phyloP scores from a whole-genome alignment of 2,113 vertebrate genomes.

The Zeus faber region DNA sequence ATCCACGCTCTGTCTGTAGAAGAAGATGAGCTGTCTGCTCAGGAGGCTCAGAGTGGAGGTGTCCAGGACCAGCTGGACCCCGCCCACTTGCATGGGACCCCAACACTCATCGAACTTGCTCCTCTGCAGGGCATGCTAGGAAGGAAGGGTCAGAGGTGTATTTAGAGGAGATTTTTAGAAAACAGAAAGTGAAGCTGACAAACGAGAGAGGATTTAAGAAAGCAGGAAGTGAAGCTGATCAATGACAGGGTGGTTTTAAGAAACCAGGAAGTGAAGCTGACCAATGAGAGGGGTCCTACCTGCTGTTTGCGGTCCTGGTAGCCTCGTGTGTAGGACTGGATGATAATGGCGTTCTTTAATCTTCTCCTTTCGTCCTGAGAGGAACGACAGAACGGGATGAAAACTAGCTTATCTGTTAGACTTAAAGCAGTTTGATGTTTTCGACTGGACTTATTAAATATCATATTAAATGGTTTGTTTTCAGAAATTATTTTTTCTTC shows the following conservation, averaged over 20 bases:
- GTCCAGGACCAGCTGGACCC: constrained; percentile 67
- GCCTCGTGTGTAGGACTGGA: constrained; percentile 94
- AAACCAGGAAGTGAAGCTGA: background rate
- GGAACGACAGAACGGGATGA: background rate
- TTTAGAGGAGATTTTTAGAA: no score
- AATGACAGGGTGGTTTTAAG: no score
- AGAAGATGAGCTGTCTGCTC: constrained; percentile 92
- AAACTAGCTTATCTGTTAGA: no score
- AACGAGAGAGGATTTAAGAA: no score
- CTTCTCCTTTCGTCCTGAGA: constrained; percentile 90
- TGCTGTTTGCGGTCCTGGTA: constrained; percentile 92
- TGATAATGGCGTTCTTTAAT: constrained; percentile 93
- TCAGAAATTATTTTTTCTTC: no score
- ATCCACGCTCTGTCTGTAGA: constrained; percentile 91
- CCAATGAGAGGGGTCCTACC: constrained; percentile 65
- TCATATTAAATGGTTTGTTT: no score
- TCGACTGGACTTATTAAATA: no score
- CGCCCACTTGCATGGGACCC: constrained; percentile 75
- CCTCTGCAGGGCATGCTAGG: constrained; percentile 90
- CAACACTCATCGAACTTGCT: constrained; percentile 84
- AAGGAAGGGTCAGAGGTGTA: constrained; percentile 32
- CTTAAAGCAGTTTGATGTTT: no score
- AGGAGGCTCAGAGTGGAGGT: constrained; percentile 81
- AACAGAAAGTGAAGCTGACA: no score
- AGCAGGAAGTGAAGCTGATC: no score